Evolutionary conservation across 1,140 invertebrate species (phyloP), one percentile per base, ranked within the genome.

Genomic region (Drosophila sp.): DNA sequence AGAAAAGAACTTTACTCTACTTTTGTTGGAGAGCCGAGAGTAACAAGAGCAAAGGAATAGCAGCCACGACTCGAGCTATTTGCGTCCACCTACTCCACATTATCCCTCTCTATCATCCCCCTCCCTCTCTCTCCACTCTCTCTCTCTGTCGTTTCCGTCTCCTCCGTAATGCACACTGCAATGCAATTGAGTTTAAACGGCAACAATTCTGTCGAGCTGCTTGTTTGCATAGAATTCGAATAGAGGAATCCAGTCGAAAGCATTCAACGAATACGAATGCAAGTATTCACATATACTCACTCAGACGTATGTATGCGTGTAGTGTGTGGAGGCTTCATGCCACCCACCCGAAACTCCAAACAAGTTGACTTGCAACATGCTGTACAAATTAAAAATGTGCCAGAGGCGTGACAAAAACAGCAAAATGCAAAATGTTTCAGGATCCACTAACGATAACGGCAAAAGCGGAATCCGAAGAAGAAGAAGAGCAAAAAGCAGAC

Each of bases 141-240:
- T 11, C 7, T 0, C 41, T 36, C 11, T 29, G 4, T 8, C 41
- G 2, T 8, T 16, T 6, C 11, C 7, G 2, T 43, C 13, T n/a
- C 36, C 32, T 16, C 18, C n/a, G 56, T 38, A n/a, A 34, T 45
- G 61, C 45, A 80, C 32, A 66, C 38, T 48, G 72, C 53, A 84
- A 78, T 86, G 82, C 78, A 86, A 86, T 86, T 81, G 82, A 72
- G 82, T 79, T 86, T 86, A 86, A 86, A 69, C 78, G 81, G 76
- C 72, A 78, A 86, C 81, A 74, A 71, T 70, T 27, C 58, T 51
- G 62, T 66, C 62, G 21, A 18, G 43, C 69, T 65, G 61, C 62
- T 66, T 66, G 69, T 65, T 72, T 72, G 69, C 69, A 66, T 66
- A 72, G 69, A 51, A 58, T 72, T 62, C 67, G 63, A 70, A 61